Base-by-base conservation (phyloP, 1,140 invertebrate genomes). In the Araneus ventricosus region DNA sequence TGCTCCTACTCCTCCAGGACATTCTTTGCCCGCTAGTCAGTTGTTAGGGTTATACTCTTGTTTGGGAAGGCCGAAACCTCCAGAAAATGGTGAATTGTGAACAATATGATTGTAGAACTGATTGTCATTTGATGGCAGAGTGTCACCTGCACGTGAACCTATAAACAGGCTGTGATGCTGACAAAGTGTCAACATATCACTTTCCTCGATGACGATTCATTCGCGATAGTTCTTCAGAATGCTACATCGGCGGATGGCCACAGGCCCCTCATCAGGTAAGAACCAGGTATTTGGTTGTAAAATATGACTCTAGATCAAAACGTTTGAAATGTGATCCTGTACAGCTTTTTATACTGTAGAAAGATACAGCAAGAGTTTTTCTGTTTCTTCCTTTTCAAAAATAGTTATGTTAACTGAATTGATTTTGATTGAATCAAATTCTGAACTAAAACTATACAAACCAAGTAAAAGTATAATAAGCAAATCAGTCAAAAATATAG, bases 11-110 rank as follows among this genome's bases (percentile, higher is more conserved):
- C 82, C 90, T 20, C 87, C 93, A 2, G 88, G 87, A 67, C 93
- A 93, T 37, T 90, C 88, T 7, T 41, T 90, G 30, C 88, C 93
- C 8, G 88, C 93, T 80, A 90, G 88, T 91, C 93, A 93, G 37
- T 67, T 93, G 17, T 37, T 93, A 22, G 93, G 93, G 24, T 63
- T 93, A 3, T 93, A 90, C 34, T 89, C 92, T 2, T 93, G 93
- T 45, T 39, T 90, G 22, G 88, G 88, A 20, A 82, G 93, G 20
- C 63, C 93, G 1, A 93, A 93, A 34, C 61, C 93, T 14, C 37
- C 88, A 4, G 93, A 93, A 39, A 93, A 90, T 57, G 93, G 93
- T 17, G 93, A 90, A 63, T 61, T 93, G 37, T 93, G 86, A 93
- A 45, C 17, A 57, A 17, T 70, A 27, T 17, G 30, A 75, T 57